Evolutionary conservation across 2,113 vertebrate species (phyloP).

Genomic region (Spilogale gracilis): DNA sequence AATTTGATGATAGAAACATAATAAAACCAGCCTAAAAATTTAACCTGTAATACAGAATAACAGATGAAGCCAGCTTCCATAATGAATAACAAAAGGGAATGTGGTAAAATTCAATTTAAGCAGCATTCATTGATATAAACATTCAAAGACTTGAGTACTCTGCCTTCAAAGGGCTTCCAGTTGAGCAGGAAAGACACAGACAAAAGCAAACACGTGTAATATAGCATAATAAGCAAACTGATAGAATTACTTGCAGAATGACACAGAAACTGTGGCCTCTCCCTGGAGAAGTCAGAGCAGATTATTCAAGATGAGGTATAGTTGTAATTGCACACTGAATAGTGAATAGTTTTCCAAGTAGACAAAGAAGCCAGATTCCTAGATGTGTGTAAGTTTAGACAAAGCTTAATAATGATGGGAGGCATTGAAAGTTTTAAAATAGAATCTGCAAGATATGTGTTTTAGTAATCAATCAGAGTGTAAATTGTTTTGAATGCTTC

Average conservation of each 20-base stretch:
- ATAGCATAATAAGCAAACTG: not conserved
- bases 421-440: not conserved
- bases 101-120: not conserved
- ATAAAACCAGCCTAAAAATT: not conserved
- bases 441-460: not conserved
- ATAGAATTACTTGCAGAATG: not conserved
- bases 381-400: not conserved
- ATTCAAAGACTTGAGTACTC: not conserved
- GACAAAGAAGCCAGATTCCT: not conserved
- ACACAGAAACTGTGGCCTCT: not conserved
- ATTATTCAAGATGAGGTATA: not conserved
- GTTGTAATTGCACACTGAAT: not conserved
- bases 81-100: not conserved
- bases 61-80: not conserved
- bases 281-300: not conserved
- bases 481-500: not conserved
- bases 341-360: not conserved
- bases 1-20: not conserved
- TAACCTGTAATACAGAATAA: not conserved
- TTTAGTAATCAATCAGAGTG: not conserved
- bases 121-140: not conserved
- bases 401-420: not conserved
- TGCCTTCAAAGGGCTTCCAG: slow-evolving; percentile 1
- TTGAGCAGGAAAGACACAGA: not conserved
- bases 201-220: not conserved